Evolutionary conservation across 2,888 invertebrate genomes (phyloP), one percentile per base, ranked within the genome.

Genomic region (Caenorhabditis auriculariae): DNA sequence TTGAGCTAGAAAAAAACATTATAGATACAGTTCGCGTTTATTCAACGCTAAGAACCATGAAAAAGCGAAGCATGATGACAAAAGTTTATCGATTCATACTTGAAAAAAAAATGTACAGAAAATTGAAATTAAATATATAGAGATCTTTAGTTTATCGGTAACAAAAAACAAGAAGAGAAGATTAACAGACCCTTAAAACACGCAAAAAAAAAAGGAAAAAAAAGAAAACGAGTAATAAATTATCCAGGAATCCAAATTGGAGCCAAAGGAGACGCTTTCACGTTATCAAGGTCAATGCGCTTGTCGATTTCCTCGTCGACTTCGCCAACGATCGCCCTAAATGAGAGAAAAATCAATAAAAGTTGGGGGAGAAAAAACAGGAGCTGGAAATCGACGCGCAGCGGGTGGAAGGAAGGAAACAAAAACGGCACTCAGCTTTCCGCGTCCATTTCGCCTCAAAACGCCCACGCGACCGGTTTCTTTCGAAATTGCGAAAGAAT

Each of bases 271-370:
- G 87, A 86, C 12, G 86, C 87, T 71, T 84, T 83, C 54, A 87
- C 83, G 47, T 82, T 84, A n/a, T 83, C 78, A 59, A 86, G 82
- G 73, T 87, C 86, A 56, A 87, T 71, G 32, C 83, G 78, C 49
- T 82, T 81, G 74, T 87, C 87, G 39, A 85, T 74, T 42, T 86
- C 86, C 71, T 86, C 86, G 73, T 87, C 86, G 28, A 87, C 78
- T 77, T 87, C 86, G 19, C 87, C 87, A 66, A 87, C 83, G 12
- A 86, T 82, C 37, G 86, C 87, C 26, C 89, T 87, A 86, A 84
- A 82, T 78, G 70, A 27, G 46, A 28, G 64, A 69, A 60, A 24
- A 19, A 29, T 35, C n/a, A n/a, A n/a, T n/a, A n/a, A n/a, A n/a
- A n/a, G n/a, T n/a, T n/a, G n/a, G n/a, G n/a, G n/a, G n/a, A n/a